These are phyloP conservation scores for Amphipyra berbera DNA, from an alignment of 2,888 invertebrate species.

Conservation along the genomic window DNA sequence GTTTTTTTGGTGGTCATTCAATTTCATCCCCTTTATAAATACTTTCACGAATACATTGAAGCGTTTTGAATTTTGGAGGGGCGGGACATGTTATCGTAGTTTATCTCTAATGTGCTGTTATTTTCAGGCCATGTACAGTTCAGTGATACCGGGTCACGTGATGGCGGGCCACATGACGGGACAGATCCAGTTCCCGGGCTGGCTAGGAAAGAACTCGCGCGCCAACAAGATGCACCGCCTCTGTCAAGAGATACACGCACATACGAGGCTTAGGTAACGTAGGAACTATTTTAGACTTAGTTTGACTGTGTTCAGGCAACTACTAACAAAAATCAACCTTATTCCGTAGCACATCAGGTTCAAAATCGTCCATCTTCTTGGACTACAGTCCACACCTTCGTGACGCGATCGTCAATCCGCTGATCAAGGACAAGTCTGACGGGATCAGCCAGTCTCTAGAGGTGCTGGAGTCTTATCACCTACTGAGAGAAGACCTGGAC, in stretches of 20 bases:
- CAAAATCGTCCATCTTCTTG: slow-evolving; percentile 94
- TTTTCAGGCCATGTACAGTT: slow-evolving; percentile 95
- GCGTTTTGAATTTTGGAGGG: no score
- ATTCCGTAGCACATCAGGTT: slow-evolving; percentile 92
- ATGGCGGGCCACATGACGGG: slow-evolving; percentile 94
- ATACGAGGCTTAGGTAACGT: slow-evolving; percentile 93
- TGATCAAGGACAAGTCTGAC: slow-evolving; percentile 92
- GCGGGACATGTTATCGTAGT: no score
- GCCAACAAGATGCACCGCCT: slow-evolving; percentile 94
- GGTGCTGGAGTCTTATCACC: slow-evolving; percentile 95
- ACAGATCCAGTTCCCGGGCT: slow-evolving; percentile 97
- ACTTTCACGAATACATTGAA: no score
- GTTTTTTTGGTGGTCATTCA: no score
- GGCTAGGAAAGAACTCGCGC: slow-evolving; percentile 98
- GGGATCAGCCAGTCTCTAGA: slow-evolving; percentile 93
- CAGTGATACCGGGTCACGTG: slow-evolving; percentile 96
- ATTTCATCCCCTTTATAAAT: no score
- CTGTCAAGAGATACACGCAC: slow-evolving; percentile 95
- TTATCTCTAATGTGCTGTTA: not conserved
- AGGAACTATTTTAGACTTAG: not conserved
- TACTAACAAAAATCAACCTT: slow-evolving; percentile 18
- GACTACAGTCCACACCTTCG: slow-evolving; percentile 96
- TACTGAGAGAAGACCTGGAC: slow-evolving; percentile 97
- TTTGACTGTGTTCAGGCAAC: no score
- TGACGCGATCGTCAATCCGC: slow-evolving; percentile 93